These are phyloP conservation scores for Lerema accius DNA, from an alignment of 1,140 invertebrate genomes.

Conservation along the genomic window DNA sequence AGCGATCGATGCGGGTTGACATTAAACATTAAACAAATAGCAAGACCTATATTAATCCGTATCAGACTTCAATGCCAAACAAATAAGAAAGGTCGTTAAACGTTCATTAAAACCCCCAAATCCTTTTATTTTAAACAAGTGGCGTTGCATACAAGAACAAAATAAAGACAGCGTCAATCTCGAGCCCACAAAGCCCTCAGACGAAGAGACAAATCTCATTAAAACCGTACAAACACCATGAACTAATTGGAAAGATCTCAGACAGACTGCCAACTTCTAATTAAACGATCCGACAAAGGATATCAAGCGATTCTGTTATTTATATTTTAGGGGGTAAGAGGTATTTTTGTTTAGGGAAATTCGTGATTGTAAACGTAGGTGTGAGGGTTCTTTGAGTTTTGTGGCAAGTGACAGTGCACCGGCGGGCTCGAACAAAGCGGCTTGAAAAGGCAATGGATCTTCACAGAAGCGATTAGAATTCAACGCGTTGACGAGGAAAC, in stretches of 20 bases:
- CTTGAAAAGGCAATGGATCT: constrained; percentile 75
- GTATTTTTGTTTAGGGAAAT: constrained; percentile 49
- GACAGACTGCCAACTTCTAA: constrained; percentile 42
- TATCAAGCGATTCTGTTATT: constrained; percentile 27
- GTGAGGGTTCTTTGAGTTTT: constrained; percentile 59
- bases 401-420: constrained; percentile 65
- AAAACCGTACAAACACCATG: constrained; percentile 72
- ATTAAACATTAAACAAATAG: constrained; percentile 22
- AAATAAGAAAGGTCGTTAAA: constrained; percentile 5
- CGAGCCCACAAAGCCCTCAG: constrained; percentile 9
- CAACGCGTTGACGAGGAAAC: constrained; percentile 60
- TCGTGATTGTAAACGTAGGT: constrained; percentile 46
- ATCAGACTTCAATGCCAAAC: not conserved
- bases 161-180: constrained; percentile 21
- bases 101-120: constrained; percentile 35
- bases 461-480: constrained; percentile 70
- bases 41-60: not conserved
- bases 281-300: constrained; percentile 34
- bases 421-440: constrained; percentile 65
- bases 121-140: constrained; percentile 7
- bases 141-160: constrained; percentile 12
- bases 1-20: constrained; percentile 22
- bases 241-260: constrained; percentile 70
- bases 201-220: constrained; percentile 65
- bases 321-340: constrained; percentile 36